A percentile compares a stretch with the other conserved stretches of the same genome.
These are phyloP conservation scores for Galerucella nymphaeae DNA, from an alignment of 2,888 invertebrate genomes.

Conservation along the genomic window DNA sequence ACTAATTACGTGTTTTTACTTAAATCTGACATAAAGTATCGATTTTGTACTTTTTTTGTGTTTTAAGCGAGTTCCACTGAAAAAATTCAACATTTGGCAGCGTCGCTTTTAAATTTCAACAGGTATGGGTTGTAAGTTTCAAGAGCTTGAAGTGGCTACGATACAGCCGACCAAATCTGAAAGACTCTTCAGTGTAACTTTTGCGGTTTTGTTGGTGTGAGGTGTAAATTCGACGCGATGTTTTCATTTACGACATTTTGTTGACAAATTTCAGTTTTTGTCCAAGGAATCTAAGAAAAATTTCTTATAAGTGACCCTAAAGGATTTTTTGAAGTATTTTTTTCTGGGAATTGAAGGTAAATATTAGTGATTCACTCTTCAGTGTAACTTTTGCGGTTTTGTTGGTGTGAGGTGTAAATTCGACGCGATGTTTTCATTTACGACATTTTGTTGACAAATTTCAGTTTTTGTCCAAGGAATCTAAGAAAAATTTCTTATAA, in stretches of 20 bases:
- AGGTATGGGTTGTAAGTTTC: slow-evolving; percentile 22
- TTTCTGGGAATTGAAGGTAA: not conserved
- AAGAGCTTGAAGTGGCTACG: slow-evolving; percentile 21
- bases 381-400: slow-evolving; percentile 19
- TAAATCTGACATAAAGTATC: no score
- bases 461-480: not conserved
- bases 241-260: not conserved
- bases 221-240: not conserved
- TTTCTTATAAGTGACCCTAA: not conserved
- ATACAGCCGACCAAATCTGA: not conserved
- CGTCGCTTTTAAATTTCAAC: slow-evolving; percentile 6
- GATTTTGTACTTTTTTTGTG: no score
- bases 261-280: not conserved
- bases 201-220: not conserved
- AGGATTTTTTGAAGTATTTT: not conserved
- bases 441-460: not conserved
- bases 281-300: not conserved
- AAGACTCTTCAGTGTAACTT: slow-evolving; percentile 16
- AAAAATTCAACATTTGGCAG: slow-evolving; percentile 12
- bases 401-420: not conserved
- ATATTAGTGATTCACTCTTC: not conserved
- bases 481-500: not conserved
- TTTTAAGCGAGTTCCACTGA: not conserved
- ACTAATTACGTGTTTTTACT: no score
- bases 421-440: not conserved